Conservation (phyloP, 2,113 vertebrate genomes). For the Anoura caudifer region DNA sequence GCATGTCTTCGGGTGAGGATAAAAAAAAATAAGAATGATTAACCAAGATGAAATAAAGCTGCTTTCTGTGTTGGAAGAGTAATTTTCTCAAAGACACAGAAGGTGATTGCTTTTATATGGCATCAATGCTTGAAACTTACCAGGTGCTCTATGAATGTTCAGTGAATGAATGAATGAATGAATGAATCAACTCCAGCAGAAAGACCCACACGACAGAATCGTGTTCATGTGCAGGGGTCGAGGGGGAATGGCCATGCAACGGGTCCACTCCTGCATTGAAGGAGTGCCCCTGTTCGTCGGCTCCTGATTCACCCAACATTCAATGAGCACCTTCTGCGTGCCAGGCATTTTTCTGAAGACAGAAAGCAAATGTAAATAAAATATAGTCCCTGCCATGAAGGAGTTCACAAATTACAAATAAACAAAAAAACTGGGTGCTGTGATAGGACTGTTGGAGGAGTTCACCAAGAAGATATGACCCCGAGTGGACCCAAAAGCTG, state of each 20-base stretch:
- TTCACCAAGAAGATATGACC: not conserved
- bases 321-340: not conserved
- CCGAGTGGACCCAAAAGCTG: not conserved
- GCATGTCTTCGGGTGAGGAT: too few species aligned
- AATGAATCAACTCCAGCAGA: not conserved
- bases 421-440: not conserved
- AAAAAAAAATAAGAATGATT: not conserved
- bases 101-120: not conserved
- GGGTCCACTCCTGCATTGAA: not conserved
- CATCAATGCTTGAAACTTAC: not conserved
- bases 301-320: not conserved
- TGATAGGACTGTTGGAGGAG: not conserved
- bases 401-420: not conserved
- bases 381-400: not conserved
- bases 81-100: not conserved
- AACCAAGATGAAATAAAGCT: not conserved
- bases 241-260: not conserved
- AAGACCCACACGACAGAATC: not conserved
- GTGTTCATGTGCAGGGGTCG: rapidly evolving
- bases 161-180: not conserved
- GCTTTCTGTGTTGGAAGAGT: not conserved
- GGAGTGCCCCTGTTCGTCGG: not conserved
- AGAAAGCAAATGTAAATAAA: not conserved
- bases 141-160: not conserved
- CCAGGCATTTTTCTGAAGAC: not conserved